phyloP scores from a whole-genome alignment of 2,888 invertebrate species.

The Apeira syringaria region DNA sequence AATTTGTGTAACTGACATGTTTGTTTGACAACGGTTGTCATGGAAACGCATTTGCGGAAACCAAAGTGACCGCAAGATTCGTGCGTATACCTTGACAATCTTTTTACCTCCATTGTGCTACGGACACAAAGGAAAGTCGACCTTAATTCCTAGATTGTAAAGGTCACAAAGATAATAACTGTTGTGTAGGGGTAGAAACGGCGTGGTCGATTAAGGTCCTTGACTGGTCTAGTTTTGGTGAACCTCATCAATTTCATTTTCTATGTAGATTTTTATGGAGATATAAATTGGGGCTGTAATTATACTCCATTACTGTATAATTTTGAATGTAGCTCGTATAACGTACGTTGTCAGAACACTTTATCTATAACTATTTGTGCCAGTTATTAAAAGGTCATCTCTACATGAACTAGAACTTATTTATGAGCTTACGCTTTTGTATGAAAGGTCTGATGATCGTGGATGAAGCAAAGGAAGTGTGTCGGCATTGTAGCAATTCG shows the following conservation, averaged over 20 bases:
- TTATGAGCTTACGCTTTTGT: no score
- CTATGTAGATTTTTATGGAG: conserved; percentile 27
- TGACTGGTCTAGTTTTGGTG: conserved; percentile 56
- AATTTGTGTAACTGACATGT: conserved; percentile 62
- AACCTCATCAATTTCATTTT: conserved; percentile 37
- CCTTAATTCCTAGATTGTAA: conserved; percentile 32
- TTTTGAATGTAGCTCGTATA: no score
- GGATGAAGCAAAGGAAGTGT: no score
- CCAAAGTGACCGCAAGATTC: conserved; percentile 38
- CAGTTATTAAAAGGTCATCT: no score
- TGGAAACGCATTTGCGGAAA: conserved; percentile 65
- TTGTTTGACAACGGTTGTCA: conserved; percentile 63
- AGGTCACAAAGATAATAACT: conserved; percentile 18
- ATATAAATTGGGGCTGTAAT: conserved; percentile 26
- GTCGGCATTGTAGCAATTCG: no score
- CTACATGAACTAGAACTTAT: no score
- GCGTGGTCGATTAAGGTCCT: conserved; percentile 42
- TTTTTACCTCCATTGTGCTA: background rate
- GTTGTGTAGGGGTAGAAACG: conserved; percentile 10
- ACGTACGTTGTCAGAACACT: no score
- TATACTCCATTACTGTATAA: conserved; percentile 7
- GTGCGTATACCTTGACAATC: conserved; percentile 27
- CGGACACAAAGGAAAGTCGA: conserved; percentile 24
- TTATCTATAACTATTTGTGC: no score
- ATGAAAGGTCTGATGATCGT: no score